phyloP scores from a whole-genome alignment of 2,797 vertebrate species.

The Sarcoramphus papa region DNA sequence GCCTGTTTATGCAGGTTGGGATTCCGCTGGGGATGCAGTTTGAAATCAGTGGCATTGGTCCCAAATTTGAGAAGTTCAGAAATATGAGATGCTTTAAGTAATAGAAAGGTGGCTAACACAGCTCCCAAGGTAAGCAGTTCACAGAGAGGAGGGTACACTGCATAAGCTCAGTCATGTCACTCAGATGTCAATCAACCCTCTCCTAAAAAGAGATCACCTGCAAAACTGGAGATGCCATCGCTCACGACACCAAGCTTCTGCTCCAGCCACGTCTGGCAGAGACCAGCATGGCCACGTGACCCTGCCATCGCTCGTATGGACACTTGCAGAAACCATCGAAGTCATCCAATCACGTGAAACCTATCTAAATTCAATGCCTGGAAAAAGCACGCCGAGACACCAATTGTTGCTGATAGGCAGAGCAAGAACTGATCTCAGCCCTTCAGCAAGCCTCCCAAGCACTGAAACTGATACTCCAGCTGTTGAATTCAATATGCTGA shows the following conservation, averaged over 20 bases:
- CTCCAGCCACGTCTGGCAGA: background rate
- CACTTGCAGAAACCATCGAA: background rate
- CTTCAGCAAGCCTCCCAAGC: background rate
- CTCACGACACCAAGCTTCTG: background rate
- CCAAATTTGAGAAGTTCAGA: no score
- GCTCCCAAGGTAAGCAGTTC: background rate
- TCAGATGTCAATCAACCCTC: background rate
- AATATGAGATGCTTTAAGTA: fast-evolving
- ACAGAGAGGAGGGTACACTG: fast-evolving
- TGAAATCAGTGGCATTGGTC: no score
- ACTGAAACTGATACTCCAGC: fast-evolving
- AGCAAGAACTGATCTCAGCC: background rate
- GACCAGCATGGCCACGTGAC: fast-evolving
- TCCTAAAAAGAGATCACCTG: background rate
- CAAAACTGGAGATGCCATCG: background rate
- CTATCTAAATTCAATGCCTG: background rate
- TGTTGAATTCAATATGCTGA: fast-evolving
- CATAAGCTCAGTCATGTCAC: background rate
- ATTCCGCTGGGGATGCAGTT: background rate
- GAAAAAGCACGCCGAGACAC: fast-evolving
- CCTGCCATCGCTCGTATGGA: fast-evolving
- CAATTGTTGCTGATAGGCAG: fast-evolving
- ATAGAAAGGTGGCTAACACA: background rate
- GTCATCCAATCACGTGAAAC: fast-evolving
- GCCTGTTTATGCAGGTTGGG: background rate